Percentiles rank a stretch among this genome's conserved stretches.
Evolutionary conservation across 2,113 vertebrate genomes (phyloP).

Genomic region (Cairina moschata): DNA sequence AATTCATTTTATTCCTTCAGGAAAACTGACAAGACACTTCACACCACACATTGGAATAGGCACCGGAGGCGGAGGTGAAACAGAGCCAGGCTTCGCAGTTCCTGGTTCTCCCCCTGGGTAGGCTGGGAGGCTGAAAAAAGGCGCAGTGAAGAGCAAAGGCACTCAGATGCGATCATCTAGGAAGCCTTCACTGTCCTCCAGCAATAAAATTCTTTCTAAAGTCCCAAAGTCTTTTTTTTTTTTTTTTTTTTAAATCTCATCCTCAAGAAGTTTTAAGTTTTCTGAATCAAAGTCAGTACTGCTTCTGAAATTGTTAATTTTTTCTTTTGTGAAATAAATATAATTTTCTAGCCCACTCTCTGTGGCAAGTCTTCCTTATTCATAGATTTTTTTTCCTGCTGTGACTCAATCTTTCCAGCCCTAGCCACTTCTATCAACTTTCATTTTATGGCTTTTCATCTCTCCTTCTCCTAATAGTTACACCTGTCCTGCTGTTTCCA

Average conservation of each 20-base stretch:
- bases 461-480: not conserved
- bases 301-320: not conserved
- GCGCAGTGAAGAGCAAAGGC: not conserved
- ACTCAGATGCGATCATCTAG: not conserved
- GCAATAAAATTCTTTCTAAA: too few relatives aligned
- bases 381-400: not conserved
- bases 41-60: not conserved
- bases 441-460: not conserved
- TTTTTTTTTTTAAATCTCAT: not conserved
- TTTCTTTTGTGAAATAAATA: not conserved
- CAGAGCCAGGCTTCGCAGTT: not conserved
- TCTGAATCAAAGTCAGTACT: not conserved
- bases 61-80: not conserved
- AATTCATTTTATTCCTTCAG: not conserved
- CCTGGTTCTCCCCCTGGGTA: not conserved
- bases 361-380: not conserved
- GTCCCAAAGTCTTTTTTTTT: too few relatives aligned
- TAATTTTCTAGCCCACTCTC: not conserved
- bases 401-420: not conserved
- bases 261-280: not conserved
- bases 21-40: not conserved
- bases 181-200: accelerated
- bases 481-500: not conserved
- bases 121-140: not conserved
- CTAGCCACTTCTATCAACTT: not conserved